These are phyloP conservation scores for Sinosuthora webbiana DNA, from an alignment of 2,113 vertebrate species.

Conservation along the genomic window DNA sequence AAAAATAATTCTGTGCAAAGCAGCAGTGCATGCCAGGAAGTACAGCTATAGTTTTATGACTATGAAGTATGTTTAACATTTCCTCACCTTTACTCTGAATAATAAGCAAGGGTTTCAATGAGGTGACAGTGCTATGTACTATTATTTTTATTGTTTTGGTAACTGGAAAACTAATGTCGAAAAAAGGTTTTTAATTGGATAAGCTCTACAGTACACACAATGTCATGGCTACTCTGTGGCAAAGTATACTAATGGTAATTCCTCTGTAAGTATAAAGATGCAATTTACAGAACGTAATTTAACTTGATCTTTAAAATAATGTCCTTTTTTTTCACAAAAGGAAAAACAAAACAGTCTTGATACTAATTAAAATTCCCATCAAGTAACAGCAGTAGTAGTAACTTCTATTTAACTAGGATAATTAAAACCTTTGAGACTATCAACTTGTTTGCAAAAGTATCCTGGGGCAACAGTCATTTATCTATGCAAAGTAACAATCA, in stretches of 20 bases:
- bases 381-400: slow-evolving; percentile 20
- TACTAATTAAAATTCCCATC: slow-evolving; percentile 45
- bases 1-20: background rate
- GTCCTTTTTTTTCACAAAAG: background rate
- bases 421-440: slow-evolving; percentile 66
- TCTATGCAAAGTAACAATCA: background rate
- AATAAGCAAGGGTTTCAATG: background rate
- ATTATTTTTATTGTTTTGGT: slow-evolving; percentile 3
- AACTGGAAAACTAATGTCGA: background rate
- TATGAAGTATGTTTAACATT: background rate
- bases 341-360: background rate
- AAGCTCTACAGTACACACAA: background rate
- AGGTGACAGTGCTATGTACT: background rate
- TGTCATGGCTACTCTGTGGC: background rate
- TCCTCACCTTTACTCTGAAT: background rate
- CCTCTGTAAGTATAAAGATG: background rate
- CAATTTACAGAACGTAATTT: slow-evolving; percentile 15
- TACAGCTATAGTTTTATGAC: background rate
- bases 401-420: slow-evolving; percentile 47
- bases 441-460: slow-evolving; percentile 18
- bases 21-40: background rate
- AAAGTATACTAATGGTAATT: background rate
- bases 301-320: background rate
- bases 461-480: background rate
- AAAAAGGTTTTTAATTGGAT: background rate